A percentile compares a stretch with the other conserved stretches of the same genome.
Conservation (phyloP, 2,113 vertebrate genomes). For the Daboia siamensis region DNA sequence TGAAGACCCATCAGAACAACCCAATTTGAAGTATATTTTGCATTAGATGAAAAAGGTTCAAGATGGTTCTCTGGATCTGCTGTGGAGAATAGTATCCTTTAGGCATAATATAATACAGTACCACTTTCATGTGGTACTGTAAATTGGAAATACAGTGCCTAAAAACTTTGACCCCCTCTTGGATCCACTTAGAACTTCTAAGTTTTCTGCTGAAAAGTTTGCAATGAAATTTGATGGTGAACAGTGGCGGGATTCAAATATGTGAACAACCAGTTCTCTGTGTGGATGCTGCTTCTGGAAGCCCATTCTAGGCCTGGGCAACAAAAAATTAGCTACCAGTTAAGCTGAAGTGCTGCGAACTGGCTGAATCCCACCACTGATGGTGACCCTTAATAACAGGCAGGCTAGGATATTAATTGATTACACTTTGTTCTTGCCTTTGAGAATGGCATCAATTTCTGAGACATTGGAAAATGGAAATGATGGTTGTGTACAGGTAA, state of each 20-base stretch:
- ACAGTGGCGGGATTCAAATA: no score
- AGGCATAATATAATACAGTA: neutral
- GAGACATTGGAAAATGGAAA: neutral
- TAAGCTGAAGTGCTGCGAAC: no score
- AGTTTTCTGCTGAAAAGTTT: neutral
- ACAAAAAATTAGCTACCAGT: no score
- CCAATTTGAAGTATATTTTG: neutral
- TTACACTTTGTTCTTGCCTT: neutral
- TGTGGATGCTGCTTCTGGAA: no score
- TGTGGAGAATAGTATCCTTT: neutral
- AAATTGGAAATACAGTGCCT: neutral
- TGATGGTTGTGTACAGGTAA: neutral
- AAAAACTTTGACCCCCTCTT: neutral
- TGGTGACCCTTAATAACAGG: neutral
- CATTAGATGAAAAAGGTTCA: neutral
- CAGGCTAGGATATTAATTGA: neutral
- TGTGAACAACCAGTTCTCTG: no score
- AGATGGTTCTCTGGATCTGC: neutral
- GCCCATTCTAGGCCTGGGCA: no score
- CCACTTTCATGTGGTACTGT: neutral
- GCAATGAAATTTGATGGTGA: neutral
- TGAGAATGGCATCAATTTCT: neutral
- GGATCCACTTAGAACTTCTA: neutral
- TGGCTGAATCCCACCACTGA: neutral
- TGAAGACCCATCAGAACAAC: neutral